These are phyloP conservation scores for Ascidia mentula DNA, from an alignment of 23 tunicate species.

Conservation along the genomic window DNA sequence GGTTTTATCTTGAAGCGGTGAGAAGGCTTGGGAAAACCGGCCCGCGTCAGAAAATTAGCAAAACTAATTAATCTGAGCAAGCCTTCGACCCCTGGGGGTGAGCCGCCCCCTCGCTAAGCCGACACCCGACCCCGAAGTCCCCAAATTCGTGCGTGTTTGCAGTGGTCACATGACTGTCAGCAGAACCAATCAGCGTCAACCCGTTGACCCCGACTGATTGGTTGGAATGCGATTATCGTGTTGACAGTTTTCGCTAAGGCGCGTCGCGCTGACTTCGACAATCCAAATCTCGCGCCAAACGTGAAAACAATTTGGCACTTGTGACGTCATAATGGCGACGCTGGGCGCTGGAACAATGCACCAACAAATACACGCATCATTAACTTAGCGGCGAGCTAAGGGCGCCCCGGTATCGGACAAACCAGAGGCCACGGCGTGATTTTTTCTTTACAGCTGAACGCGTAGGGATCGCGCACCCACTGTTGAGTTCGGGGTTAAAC, in stretches of 20 bases:
- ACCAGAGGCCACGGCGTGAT: background rate
- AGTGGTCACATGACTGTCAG: constrained; percentile 21
- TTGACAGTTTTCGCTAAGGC: constrained; percentile 12
- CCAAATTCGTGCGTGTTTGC: constrained; percentile 19
- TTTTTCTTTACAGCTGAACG: constrained; percentile 12
- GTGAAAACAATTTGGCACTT: background rate
- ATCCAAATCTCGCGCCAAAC: constrained; percentile 9
- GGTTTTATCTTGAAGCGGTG: background rate
- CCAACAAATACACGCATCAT: constrained; percentile 11
- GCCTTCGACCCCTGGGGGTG: background rate
- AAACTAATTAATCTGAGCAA: constrained; percentile 3
- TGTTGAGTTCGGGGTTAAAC: constrained; percentile 9
- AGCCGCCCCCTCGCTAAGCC: constrained; percentile 9
- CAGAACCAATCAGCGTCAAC: background rate
- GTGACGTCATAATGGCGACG: constrained; percentile 10
- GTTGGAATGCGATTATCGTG: constrained; percentile 13
- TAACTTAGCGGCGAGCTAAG: background rate
- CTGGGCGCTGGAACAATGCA: constrained; percentile 7
- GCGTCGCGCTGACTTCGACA: background rate
- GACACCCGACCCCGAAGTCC: constrained; percentile 11
- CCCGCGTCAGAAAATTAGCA: background rate
- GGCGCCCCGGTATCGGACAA: background rate
- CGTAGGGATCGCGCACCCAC: background rate
- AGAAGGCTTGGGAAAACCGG: constrained; percentile 1
- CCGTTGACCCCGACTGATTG: constrained; percentile 17